Percentiles rank a stretch among this genome's conserved stretches.
Conservation (phyloP, 2,888 invertebrate species). For the Mesochorus sp. region DNA sequence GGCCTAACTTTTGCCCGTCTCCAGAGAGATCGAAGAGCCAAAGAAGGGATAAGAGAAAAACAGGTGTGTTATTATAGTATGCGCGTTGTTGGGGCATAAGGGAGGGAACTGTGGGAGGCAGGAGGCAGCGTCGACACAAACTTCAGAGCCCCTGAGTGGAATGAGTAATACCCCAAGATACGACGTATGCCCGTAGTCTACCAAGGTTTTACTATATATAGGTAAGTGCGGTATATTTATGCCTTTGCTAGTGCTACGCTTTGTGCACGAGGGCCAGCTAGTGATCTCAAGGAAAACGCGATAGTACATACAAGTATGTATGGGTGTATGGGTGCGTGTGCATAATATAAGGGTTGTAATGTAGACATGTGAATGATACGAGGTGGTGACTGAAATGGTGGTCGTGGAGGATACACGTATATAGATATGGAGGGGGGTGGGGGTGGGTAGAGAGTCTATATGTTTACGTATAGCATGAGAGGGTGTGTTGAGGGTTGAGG, state of each 20-base stretch:
- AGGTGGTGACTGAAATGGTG: slow-evolving; percentile 18
- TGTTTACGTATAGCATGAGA: slow-evolving; percentile 41
- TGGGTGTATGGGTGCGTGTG: slow-evolving; percentile 26
- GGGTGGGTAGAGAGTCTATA: not conserved
- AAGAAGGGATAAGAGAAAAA: not conserved
- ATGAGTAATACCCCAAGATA: slow-evolving; percentile 51
- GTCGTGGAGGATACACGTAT: slow-evolving; percentile 16
- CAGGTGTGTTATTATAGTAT: slow-evolving; percentile 15
- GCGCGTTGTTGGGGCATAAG: not conserved
- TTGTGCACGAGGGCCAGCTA: not conserved
- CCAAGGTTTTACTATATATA: slow-evolving; percentile 27
- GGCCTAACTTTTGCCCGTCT: not conserved
- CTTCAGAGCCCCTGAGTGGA: slow-evolving; percentile 24
- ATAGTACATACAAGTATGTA: slow-evolving; percentile 25
- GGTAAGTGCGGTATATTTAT: slow-evolving; percentile 53
- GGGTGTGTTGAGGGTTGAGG: slow-evolving; percentile 12
- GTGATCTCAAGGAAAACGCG: slow-evolving; percentile 34
- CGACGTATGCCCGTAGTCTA: slow-evolving; percentile 13
- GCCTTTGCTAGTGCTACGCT: slow-evolving; percentile 29
- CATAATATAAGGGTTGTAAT: slow-evolving; percentile 50
- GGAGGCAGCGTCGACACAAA: slow-evolving; percentile 51
- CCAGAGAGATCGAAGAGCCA: slow-evolving; percentile 18
- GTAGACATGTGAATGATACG: slow-evolving; percentile 47
- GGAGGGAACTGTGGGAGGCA: too few relatives aligned
- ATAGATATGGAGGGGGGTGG: not conserved